Evolutionary conservation across 1,140 invertebrate species (phyloP).

Genomic region (Anastatus disparis): DNA sequence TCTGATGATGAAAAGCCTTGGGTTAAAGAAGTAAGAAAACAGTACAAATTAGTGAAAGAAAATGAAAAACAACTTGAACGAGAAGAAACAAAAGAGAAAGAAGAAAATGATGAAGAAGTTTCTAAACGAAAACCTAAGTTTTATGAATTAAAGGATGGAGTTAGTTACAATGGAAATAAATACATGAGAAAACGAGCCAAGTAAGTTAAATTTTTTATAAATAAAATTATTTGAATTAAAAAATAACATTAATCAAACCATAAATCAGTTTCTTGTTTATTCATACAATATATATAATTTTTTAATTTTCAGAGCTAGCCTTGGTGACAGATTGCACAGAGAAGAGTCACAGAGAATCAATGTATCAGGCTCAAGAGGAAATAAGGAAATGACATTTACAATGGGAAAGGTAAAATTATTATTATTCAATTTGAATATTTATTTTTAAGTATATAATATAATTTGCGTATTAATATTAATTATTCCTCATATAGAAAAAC

Average conservation of each 20-base stretch:
- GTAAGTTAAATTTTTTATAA: constrained; percentile 54
- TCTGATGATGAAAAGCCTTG: constrained; percentile 81
- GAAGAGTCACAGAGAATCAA: constrained; percentile 69
- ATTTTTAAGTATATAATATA: not conserved
- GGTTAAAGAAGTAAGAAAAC: constrained; percentile 82
- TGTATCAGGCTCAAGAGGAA: constrained; percentile 73
- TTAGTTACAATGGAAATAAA: constrained; percentile 68
- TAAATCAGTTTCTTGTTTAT: too few species aligned
- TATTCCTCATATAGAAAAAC: constrained; percentile 41
- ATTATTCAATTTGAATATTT: not conserved
- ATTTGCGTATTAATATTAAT: too few species aligned
- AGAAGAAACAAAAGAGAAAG: constrained; percentile 62
- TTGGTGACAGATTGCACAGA: constrained; percentile 75
- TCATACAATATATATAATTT: constrained; percentile 35
- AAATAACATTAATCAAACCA: too few species aligned
- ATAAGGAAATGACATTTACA: constrained; percentile 83
- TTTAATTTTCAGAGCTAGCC: constrained; percentile 70
- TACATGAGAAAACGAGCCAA: constrained; percentile 67
- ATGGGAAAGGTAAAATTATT: constrained; percentile 67
- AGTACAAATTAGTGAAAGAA: constrained; percentile 70
- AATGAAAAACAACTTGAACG: constrained; percentile 63
- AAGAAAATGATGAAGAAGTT: constrained; percentile 57
- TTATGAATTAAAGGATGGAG: constrained; percentile 74
- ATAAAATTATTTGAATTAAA: too few species aligned
- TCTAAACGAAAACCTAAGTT: constrained; percentile 68